Conservation (phyloP, 1,140 invertebrate genomes). For the Eriosoma lanigerum region DNA sequence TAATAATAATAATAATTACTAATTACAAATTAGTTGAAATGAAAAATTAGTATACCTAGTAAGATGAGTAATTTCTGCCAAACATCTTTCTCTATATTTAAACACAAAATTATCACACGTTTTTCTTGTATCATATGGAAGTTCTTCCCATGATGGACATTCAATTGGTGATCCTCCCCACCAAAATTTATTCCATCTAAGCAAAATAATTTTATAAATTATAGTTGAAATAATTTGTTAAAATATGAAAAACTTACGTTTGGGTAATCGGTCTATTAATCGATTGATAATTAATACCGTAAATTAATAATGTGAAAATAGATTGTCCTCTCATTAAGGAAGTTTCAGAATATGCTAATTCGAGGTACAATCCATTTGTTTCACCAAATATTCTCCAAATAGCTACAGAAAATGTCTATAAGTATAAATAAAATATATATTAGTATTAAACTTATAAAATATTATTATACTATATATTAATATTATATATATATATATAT, state of each 20-base stretch:
- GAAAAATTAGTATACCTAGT: conserved; percentile 61
- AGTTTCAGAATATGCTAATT: conserved; percentile 41
- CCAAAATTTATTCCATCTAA: conserved; percentile 57
- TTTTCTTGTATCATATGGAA: conserved; percentile 75
- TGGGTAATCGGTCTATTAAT: conserved; percentile 21
- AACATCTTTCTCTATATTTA: conserved; percentile 81
- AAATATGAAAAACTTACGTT: conserved; percentile 21
- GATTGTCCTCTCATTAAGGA: conserved; percentile 42
- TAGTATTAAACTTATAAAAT: too few relatives aligned
- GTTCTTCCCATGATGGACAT: conserved; percentile 71
- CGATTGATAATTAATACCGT: conserved; percentile 36
- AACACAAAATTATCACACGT: conserved; percentile 86
- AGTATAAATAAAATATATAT: too few relatives aligned
- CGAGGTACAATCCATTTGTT: conserved; percentile 46
- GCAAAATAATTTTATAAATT: not conserved
- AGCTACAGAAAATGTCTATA: conserved; percentile 43
- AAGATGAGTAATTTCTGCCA: conserved; percentile 75
- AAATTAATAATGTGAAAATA: conserved; percentile 46
- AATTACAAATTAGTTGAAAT: conserved; percentile 53
- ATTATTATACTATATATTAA: too few relatives aligned
- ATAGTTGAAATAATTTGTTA: not conserved
- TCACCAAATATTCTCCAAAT: conserved; percentile 51
- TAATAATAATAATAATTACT: conserved; percentile 54
- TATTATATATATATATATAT: too few relatives aligned
- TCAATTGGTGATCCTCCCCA: conserved; percentile 71